phyloP scores from a whole-genome alignment of 2,888 invertebrate genomes.

The Hartigia nigra region DNA sequence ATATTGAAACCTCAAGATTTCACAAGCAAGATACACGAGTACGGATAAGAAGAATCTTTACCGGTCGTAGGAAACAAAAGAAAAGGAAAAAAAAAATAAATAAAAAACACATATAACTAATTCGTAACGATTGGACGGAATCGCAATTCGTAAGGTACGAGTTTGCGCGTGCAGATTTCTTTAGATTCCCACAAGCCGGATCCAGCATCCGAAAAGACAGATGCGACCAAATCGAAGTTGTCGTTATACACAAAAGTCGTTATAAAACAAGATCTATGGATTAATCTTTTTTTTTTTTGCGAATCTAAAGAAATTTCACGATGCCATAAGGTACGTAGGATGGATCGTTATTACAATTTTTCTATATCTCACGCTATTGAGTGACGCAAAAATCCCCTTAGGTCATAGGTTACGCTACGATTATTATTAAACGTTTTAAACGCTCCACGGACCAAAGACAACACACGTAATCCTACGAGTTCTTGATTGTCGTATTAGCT shows the following conservation, averaged over 20 bases:
- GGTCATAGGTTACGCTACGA: conserved; percentile 40
- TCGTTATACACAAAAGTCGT: not conserved
- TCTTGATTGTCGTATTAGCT: conserved; percentile 51
- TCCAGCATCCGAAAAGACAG: not conserved
- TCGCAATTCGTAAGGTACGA: not conserved
- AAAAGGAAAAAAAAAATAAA: conserved; percentile 10
- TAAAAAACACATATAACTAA: conserved; percentile 8
- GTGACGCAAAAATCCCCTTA: conserved; percentile 30
- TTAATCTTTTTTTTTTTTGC: not conserved
- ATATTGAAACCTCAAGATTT: not conserved
- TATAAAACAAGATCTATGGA: not conserved
- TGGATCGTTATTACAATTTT: conserved; percentile 30
- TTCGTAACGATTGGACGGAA: conserved; percentile 18
- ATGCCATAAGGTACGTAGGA: conserved; percentile 11
- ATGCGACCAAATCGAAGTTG: not conserved
- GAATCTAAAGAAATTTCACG: conserved; percentile 16
- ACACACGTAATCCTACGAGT: conserved; percentile 46
- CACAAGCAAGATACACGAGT: not conserved
- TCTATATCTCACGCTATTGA: conserved; percentile 37
- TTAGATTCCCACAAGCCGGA: not conserved
- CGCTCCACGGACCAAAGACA: conserved; percentile 58
- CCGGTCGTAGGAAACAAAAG: not conserved
- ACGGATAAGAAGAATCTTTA: not conserved
- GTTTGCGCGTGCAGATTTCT: not conserved
- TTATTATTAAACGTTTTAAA: conserved; percentile 49